A percentile compares a stretch with the other conserved stretches of the same genome.
Evolutionary conservation across 2,888 invertebrate species (phyloP).

Genomic region (Caenorhabditis sp.): DNA sequence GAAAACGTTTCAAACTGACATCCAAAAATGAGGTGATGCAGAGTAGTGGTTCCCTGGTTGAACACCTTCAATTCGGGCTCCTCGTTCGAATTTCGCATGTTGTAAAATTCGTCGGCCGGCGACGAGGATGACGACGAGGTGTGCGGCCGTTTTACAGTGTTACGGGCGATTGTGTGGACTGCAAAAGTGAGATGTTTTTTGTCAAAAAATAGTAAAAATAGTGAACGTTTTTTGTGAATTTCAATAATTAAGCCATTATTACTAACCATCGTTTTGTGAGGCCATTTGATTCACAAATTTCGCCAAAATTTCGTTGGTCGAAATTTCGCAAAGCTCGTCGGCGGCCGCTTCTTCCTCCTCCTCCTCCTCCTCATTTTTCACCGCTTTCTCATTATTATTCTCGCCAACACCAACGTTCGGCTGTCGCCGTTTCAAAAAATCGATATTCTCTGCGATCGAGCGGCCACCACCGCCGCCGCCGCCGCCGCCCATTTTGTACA

Average conservation of each 20-base stretch:
- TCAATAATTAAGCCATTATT: no score
- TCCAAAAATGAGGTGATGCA: slow-evolving; percentile 4
- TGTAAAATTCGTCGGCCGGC: no score
- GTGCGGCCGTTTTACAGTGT: slow-evolving; percentile 6
- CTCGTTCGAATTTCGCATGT: no score
- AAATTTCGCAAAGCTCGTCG: background rate
- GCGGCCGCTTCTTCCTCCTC: background rate
- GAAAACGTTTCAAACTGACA: slow-evolving; percentile 10
- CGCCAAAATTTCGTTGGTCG: slow-evolving; percentile 26
- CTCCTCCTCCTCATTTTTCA: background rate
- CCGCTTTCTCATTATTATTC: background rate
- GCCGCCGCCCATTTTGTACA: slow-evolving; percentile 15
- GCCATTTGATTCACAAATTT: slow-evolving; percentile 9
- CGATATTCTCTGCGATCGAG: background rate
- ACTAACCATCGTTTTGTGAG: no score
- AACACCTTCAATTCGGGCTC: slow-evolving; percentile 18
- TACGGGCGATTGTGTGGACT: slow-evolving; percentile 7
- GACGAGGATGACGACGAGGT: no score
- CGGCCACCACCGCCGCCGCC: background rate
- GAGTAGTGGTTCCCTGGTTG: background rate
- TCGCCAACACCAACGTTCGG: background rate
- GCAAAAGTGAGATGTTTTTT: background rate
- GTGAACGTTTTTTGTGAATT: background rate
- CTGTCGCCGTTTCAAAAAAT: background rate
- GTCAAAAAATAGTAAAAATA: background rate